Conservation (phyloP, 2,113 vertebrate species). For the Burhinus bistriatus region DNA sequence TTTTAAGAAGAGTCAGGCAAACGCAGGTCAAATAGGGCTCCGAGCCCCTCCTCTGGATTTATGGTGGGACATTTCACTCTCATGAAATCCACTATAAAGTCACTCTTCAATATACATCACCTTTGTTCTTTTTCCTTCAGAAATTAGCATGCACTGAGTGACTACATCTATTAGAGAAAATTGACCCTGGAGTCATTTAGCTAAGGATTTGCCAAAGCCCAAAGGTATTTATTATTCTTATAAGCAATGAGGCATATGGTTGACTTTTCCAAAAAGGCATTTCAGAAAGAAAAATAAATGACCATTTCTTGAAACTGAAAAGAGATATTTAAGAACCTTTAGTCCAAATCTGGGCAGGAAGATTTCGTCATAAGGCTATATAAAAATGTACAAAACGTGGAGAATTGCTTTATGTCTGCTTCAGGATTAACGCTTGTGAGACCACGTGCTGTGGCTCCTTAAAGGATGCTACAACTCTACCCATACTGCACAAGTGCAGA, state of each 20-base stretch:
- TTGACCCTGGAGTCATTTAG: slow-evolving; percentile 29
- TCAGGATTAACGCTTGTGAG: background rate
- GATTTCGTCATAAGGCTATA: background rate
- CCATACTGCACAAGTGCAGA: background rate
- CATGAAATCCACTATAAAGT: background rate
- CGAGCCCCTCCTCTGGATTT: background rate
- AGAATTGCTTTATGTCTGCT: background rate
- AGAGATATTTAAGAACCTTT: background rate
- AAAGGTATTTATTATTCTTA: slow-evolving; percentile 49
- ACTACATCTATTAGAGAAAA: slow-evolving; percentile 26
- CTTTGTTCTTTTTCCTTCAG: background rate
- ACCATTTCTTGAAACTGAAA: slow-evolving; percentile 14
- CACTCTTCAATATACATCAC: background rate
- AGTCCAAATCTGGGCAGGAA: background rate
- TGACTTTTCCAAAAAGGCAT: slow-evolving; percentile 54
- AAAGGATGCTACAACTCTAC: background rate
- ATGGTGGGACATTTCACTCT: rapidly evolving
- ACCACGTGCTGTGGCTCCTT: background rate
- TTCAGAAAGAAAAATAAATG: slow-evolving; percentile 29
- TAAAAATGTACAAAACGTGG: background rate
- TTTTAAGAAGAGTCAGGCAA: background rate
- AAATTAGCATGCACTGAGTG: slow-evolving; percentile 25
- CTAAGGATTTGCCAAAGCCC: slow-evolving; percentile 37
- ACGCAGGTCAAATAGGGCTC: background rate
- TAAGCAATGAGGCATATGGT: slow-evolving; percentile 39